Evolutionary conservation across 2,113 vertebrate genomes (phyloP).

Genomic region (Clarias macrocephalus): DNA sequence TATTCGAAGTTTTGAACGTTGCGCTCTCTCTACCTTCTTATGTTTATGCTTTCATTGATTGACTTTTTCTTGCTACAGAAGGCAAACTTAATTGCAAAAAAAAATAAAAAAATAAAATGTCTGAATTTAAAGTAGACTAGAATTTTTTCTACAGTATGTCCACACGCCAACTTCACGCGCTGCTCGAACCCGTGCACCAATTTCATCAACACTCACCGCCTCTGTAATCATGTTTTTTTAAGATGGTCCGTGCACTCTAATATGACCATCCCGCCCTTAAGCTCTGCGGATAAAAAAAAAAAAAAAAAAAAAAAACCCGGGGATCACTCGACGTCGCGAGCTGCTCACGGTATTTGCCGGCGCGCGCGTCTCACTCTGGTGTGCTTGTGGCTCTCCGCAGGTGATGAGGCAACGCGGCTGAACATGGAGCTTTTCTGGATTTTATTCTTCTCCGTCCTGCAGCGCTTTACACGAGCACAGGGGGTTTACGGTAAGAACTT

Average conservation of each 20-base stretch:
- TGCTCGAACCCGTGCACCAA: not conserved
- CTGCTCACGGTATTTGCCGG: not conserved
- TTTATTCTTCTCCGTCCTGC: slow-evolving; percentile 74
- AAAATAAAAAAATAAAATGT: not conserved
- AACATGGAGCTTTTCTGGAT: slow-evolving; percentile 82
- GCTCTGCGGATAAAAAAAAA: not conserved
- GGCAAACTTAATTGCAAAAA: not conserved
- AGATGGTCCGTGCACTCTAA: not conserved
- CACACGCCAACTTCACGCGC: not conserved
- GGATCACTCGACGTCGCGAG: not conserved
- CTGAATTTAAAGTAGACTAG: not conserved
- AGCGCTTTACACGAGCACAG: slow-evolving; percentile 67
- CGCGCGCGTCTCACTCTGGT: not conserved
- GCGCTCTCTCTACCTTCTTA: not conserved
- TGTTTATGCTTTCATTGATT: not conserved
- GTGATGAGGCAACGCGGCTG: slow-evolving; percentile 77
- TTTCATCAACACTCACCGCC: not conserved
- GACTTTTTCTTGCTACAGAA: not conserved
- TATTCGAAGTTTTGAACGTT: not conserved
- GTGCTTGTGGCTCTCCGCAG: slow-evolving; percentile 54
- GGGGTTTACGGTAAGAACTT: slow-evolving; percentile 78
- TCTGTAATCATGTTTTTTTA: not conserved
- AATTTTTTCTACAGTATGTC: not conserved
- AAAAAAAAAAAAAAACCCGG: not conserved
- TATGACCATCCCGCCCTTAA: slow-evolving; percentile 4